Evolutionary conservation across 1,140 invertebrate species (phyloP), one percentile per base, ranked within the genome.

Genomic region (Homalodisca vitripennis): DNA sequence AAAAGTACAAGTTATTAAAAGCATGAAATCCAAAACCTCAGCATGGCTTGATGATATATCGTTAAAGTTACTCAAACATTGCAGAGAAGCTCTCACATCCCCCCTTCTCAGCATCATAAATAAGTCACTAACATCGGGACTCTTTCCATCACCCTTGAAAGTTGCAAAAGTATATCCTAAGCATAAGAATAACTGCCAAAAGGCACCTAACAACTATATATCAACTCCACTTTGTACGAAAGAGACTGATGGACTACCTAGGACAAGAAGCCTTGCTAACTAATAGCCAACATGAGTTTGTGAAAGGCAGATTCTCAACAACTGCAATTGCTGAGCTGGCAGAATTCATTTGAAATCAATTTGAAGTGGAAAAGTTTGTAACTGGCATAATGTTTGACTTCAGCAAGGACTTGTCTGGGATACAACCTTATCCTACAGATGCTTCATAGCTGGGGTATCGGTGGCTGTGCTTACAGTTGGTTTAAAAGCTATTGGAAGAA

Each of bases 301-400:
- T 64, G 17, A 64, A 31, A 31, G 26, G 62, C 26, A 32, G 62
- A 26, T 64, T 26, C 10, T 30, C 62, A 13, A 17, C 26, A 1
- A 64, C 62, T 30, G 62, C 62, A 64, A 20, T 41, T 17, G 62
- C 27, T 17, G 31, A 30, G 13, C 34, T 64, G 12, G n/a, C 34
- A 34, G 62, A 64, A 31, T 22, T 34, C 3, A 64, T 64, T 31
- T 22, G 27, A 30, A 29, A 64, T n/a, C 30, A 64, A n/a, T n/a
- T 64, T n/a, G 12, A 64, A 20, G 3, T n/a, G 14, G 30, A 26
- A 41, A 32, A 32, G 12, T 32, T 64, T 30, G 62, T 64, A 22
- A 31, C 34, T 2, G 30, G 30, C 17, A 64, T 41, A 17, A 34
- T 64, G 30, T n/a, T 64, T 31, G 62, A 31, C 27, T 41, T 64